These are phyloP conservation scores for Drosophila anceps DNA, from an alignment of 2,888 invertebrate genomes.

Conservation along the genomic window DNA sequence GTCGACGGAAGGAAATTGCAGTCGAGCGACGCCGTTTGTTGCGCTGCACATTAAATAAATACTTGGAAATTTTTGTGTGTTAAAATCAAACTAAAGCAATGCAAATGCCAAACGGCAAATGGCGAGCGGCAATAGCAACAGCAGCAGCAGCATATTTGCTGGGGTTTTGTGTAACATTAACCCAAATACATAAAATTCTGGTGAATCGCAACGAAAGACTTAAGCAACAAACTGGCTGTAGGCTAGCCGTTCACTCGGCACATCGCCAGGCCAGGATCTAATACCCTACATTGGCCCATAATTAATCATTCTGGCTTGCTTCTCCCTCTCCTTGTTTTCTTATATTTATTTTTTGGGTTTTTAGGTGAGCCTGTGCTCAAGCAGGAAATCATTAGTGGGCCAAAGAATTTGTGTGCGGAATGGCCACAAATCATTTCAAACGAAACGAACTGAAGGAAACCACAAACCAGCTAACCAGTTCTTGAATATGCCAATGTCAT, in stretches of 20 bases:
- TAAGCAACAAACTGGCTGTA: conserved; percentile 57
- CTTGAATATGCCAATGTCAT: conserved; percentile 40
- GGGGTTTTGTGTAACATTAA: conserved; percentile 73
- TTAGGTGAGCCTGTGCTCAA: conserved; percentile 61
- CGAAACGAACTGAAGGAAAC: conserved; percentile 22
- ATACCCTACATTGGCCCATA: conserved; percentile 62
- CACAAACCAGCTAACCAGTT: conserved; percentile 24
- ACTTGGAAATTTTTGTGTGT: conserved; percentile 74
- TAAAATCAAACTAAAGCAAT: conserved; percentile 77
- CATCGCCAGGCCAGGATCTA: conserved; percentile 68
- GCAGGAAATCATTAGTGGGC: conserved; percentile 73
- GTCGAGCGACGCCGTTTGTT: conserved; percentile 42
- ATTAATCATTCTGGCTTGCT: conserved; percentile 63
- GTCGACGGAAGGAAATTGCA: conserved; percentile 76
- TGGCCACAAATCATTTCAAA: conserved; percentile 47
- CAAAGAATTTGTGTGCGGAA: conserved; percentile 36
- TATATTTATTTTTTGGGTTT: conserved; percentile 57
- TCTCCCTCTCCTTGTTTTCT: background rate
- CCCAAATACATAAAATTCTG: conserved; percentile 79
- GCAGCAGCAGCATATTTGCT: conserved; percentile 24
- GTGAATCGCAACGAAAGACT: conserved; percentile 56
- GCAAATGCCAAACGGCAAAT: conserved; percentile 38
- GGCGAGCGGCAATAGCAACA: conserved; percentile 5
- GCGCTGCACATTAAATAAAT: conserved; percentile 76
- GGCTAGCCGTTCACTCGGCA: conserved; percentile 34